Evolutionary conservation across 2,888 invertebrate genomes (phyloP).

Genomic region (Quadriops clusia): DNA sequence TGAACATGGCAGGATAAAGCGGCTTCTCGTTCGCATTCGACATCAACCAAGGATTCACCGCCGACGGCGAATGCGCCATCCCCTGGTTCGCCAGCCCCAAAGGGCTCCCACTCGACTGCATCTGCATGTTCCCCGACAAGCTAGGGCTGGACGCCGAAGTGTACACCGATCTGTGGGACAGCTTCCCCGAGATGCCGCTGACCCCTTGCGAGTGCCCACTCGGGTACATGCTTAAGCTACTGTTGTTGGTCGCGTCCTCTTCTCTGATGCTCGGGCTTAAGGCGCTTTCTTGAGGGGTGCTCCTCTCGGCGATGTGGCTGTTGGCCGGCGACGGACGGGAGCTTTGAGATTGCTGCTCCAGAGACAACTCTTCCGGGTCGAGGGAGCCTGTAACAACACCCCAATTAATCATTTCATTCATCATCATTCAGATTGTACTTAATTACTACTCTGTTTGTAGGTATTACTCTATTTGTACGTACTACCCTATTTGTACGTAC

Average conservation of each 20-base stretch:
- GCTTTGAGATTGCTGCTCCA: conserved; percentile 47
- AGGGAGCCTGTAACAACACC: conserved; percentile 57
- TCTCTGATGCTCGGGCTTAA: conserved; percentile 55
- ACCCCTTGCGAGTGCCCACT: conserved; percentile 28
- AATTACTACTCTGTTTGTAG: too few species aligned
- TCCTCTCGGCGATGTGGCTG: conserved; percentile 41
- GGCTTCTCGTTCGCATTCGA: conserved; percentile 55
- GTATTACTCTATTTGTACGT: too few species aligned
- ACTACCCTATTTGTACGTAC: too few species aligned
- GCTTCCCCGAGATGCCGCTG: conserved; percentile 26
- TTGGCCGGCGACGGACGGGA: conserved; percentile 28
- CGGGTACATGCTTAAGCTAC: conserved; percentile 51
- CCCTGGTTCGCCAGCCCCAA: conserved; percentile 35
- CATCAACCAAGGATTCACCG: conserved; percentile 60
- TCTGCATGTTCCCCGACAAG: conserved; percentile 35
- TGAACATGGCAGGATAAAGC: conserved; percentile 51
- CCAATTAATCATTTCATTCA: not conserved
- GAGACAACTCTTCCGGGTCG: conserved; percentile 66
- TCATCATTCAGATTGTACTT: too few species aligned
- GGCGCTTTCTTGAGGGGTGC: conserved; percentile 40
- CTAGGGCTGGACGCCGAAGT: conserved; percentile 51
- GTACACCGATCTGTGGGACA: conserved; percentile 41
- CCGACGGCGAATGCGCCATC: conserved; percentile 43
- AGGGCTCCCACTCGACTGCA: conserved; percentile 30
- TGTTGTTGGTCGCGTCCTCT: conserved; percentile 63